Conservation (phyloP, 2,888 invertebrate species). For the Pyrrhia umbra region DNA sequence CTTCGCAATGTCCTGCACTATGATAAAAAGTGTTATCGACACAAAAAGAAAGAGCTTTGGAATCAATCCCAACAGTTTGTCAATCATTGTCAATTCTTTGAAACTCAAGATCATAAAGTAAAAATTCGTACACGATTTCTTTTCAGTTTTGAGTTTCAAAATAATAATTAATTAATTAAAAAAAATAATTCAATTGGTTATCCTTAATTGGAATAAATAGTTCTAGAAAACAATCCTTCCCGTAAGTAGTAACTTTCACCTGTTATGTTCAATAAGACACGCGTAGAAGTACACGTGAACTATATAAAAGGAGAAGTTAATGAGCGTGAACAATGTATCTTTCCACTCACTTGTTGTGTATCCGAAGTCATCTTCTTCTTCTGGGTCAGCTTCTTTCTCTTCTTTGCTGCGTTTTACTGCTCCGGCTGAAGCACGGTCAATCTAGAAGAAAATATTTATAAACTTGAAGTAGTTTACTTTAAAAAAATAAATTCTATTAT, state of each 20-base stretch:
- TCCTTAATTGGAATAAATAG: neutral
- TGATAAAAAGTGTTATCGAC: neutral
- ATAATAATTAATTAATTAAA: too few relatives aligned
- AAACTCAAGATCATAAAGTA: neutral
- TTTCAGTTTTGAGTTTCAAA: too few relatives aligned
- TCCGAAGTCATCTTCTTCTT: constrained; percentile 97
- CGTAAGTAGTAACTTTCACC: constrained; percentile 15
- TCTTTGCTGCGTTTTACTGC: constrained; percentile 94
- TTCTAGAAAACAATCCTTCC: neutral
- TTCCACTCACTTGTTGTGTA: constrained; percentile 97
- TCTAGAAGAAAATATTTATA: constrained; percentile 87
- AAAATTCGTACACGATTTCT: too few relatives aligned
- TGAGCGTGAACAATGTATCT: constrained; percentile 86
- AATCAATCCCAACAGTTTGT: neutral
- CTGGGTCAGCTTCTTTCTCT: constrained; percentile 95
- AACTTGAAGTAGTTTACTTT: too few relatives aligned
- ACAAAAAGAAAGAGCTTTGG: neutral
- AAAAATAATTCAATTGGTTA: neutral
- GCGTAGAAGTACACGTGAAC: constrained; percentile 85
- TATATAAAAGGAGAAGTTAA: constrained; percentile 83
- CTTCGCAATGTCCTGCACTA: too few relatives aligned
- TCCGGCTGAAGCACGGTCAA: constrained; percentile 96
- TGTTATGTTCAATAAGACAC: constrained; percentile 79
- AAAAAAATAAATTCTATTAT: too few relatives aligned
- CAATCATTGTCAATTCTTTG: neutral